phyloP scores from a whole-genome alignment of 2,797 vertebrate species.

The Ictinia mississippiensis region DNA sequence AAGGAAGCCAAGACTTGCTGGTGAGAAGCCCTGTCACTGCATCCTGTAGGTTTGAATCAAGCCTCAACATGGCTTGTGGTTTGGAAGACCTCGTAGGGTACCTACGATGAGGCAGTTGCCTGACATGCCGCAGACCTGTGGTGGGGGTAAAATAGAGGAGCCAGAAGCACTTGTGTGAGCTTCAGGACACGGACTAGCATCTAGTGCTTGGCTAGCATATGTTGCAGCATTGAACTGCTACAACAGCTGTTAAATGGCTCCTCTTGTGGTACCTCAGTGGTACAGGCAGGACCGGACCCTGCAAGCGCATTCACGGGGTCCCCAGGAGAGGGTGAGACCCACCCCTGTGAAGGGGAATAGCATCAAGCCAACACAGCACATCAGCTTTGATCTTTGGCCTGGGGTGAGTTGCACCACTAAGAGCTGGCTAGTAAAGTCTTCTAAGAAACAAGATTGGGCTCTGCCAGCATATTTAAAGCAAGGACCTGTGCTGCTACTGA shows the following conservation, averaged over 20 bases:
- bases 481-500: background rate
- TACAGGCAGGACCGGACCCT: background rate
- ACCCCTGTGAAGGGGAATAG: background rate
- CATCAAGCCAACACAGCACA: rapidly evolving
- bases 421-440: background rate
- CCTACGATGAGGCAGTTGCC: background rate
- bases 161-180: background rate
- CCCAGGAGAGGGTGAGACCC: background rate
- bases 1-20: background rate
- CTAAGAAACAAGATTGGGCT: background rate
- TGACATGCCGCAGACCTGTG: rapidly evolving
- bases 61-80: background rate
- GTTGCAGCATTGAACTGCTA: background rate
- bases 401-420: rapidly evolving
- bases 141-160: background rate
- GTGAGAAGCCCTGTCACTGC: background rate
- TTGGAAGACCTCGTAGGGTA: background rate
- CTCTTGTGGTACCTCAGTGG: background rate
- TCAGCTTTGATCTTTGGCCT: background rate
- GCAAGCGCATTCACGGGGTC: background rate
- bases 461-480: background rate
- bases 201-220: background rate
- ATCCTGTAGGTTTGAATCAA: background rate
- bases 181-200: background rate
- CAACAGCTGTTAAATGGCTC: background rate